A percentile compares a stretch with the other conserved stretches of the same genome.
Evolutionary conservation across 2,113 vertebrate genomes (phyloP).

Genomic region (Machaerirhynchus nigripectus): DNA sequence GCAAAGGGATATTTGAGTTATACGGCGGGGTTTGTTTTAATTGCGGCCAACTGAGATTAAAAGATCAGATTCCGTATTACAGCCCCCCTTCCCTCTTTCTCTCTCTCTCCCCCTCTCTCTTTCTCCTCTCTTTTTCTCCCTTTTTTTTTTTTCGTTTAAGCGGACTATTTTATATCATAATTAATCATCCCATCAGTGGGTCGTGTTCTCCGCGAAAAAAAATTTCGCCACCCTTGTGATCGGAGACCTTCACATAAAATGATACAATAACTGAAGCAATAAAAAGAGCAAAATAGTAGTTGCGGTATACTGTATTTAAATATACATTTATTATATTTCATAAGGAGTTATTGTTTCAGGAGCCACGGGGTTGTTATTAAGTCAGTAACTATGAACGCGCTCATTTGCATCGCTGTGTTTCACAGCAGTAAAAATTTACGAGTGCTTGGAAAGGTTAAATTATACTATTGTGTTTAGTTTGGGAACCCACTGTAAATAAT

Average conservation of each 20-base stretch:
- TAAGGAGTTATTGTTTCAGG: slow-evolving; percentile 80
- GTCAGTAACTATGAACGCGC: slow-evolving; percentile 65
- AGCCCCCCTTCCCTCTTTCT: neutral
- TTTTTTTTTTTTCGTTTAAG: slow-evolving; percentile 13
- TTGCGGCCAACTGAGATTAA: slow-evolving; percentile 80
- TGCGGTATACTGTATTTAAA: slow-evolving; percentile 78
- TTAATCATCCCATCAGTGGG: slow-evolving; percentile 81
- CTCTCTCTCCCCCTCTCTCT: neutral
- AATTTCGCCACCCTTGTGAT: slow-evolving; percentile 26
- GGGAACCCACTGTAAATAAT: slow-evolving; percentile 75
- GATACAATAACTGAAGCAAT: slow-evolving; percentile 76
- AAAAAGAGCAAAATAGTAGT: slow-evolving; percentile 70
- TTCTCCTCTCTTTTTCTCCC: neutral
- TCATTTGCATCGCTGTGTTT: slow-evolving; percentile 73
- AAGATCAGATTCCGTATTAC: slow-evolving; percentile 70
- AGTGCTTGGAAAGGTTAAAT: slow-evolving; percentile 80
- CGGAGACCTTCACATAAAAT: slow-evolving; percentile 77
- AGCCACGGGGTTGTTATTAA: slow-evolving; percentile 74
- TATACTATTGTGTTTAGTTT: slow-evolving; percentile 81
- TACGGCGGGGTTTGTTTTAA: slow-evolving; percentile 83
- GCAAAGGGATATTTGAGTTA: slow-evolving; percentile 87
- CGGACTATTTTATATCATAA: slow-evolving; percentile 83
- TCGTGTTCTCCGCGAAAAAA: slow-evolving; percentile 52
- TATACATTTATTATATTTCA: slow-evolving; percentile 81
- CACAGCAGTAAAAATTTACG: slow-evolving; percentile 81